These are phyloP conservation scores for Tursiops truncatus DNA, from an alignment of 2,113 vertebrate genomes.

Conservation along the genomic window DNA sequence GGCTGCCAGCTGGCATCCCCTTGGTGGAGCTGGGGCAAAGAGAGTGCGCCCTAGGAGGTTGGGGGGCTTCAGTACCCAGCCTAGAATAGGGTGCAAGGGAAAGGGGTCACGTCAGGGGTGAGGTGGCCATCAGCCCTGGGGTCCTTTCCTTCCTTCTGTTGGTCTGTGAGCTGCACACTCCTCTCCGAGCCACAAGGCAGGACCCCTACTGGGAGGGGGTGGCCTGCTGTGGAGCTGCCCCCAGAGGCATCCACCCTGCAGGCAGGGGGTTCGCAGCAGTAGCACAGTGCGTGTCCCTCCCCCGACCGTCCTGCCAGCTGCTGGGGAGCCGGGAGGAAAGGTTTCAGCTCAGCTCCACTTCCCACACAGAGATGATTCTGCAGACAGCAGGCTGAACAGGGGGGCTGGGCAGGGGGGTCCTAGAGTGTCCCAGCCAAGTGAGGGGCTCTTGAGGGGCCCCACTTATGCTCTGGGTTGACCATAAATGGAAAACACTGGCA, in stretches of 20 bases:
- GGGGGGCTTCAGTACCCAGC: not conserved
- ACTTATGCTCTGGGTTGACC: slow-evolving; percentile 69
- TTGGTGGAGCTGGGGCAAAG: not conserved
- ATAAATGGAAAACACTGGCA: slow-evolving; percentile 79
- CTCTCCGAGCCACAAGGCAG: not conserved
- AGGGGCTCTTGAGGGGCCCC: slow-evolving; percentile 69
- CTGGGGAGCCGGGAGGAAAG: not conserved
- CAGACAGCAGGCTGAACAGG: slow-evolving; percentile 72
- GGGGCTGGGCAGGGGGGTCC: slow-evolving; percentile 33
- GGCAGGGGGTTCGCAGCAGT: not conserved
- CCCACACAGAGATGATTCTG: slow-evolving; percentile 63
- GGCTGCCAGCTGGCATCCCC: not conserved
- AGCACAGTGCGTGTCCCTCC: not conserved
- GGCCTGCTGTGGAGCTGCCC: not conserved
- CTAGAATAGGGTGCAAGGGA: not conserved
- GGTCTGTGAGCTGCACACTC: not conserved
- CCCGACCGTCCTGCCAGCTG: not conserved
- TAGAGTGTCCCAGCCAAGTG: slow-evolving; percentile 49
- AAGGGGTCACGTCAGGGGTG: not conserved
- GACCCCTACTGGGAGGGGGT: not conserved
- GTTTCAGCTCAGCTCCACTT: slow-evolving; percentile 56
- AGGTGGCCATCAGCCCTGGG: not conserved
- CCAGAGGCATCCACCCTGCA: not conserved
- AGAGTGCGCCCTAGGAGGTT: not conserved
- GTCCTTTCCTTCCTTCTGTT: not conserved